Percentiles rank a stretch among this genome's conserved stretches.
These are phyloP conservation scores for Agrilus biguttatus DNA, from an alignment of 2,888 invertebrate species.

Conservation along the genomic window DNA sequence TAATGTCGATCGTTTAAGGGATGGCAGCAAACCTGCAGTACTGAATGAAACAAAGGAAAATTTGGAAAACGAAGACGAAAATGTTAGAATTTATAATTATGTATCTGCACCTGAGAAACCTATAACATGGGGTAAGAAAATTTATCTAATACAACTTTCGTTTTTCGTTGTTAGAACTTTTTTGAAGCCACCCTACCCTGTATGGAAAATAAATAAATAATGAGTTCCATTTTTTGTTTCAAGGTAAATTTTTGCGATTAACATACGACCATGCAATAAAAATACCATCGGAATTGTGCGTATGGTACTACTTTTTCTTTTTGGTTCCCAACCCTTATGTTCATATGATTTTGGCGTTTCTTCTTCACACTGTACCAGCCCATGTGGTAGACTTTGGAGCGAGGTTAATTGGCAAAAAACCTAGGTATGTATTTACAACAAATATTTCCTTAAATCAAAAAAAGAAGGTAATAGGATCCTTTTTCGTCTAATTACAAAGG, in stretches of 20 bases:
- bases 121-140: conserved; percentile 9
- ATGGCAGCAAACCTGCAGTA: too few relatives aligned
- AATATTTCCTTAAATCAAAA: too few relatives aligned
- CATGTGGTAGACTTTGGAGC: conserved; percentile 41
- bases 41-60: too few relatives aligned
- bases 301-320: conserved; percentile 51
- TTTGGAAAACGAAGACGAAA: conserved; percentile 3
- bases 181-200: too few relatives aligned
- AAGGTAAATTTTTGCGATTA: conserved; percentile 40
- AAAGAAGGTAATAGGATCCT: too few relatives aligned
- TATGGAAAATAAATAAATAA: too few relatives aligned
- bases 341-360: conserved; percentile 40
- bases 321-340: conserved; percentile 43
- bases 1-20: too few relatives aligned
- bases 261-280: conserved; percentile 38
- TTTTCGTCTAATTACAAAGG: too few relatives aligned
- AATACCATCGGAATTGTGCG: conserved; percentile 39
- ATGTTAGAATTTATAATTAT: conserved; percentile 5
- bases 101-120: conserved; percentile 7
- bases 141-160: too few relatives aligned
- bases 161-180: not conserved
- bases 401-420: conserved; percentile 43
- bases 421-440: conserved; percentile 37
- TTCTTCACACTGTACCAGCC: conserved; percentile 48
- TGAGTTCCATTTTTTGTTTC: conserved; percentile 11